Conservation (phyloP, 2,113 vertebrate species). For the Heterotilapia buettikoferi region DNA sequence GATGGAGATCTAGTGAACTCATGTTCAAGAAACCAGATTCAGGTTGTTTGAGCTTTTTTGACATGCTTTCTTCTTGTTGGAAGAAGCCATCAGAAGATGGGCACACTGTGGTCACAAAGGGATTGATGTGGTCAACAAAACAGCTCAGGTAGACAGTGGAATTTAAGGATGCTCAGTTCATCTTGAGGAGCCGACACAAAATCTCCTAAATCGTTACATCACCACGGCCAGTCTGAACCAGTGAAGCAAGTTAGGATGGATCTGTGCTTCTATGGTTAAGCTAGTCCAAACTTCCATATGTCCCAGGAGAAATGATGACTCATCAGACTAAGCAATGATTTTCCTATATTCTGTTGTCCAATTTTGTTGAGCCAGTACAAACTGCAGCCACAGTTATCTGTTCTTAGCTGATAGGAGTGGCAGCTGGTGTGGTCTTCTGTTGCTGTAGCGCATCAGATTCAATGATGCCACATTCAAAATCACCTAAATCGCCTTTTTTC, state of each 20-base stretch:
- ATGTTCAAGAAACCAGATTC: not conserved
- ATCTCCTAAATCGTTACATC: not conserved
- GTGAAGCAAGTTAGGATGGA: not conserved
- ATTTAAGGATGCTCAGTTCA: not conserved
- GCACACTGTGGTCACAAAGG: not conserved
- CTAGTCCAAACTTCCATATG: not conserved
- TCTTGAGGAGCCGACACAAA: not conserved
- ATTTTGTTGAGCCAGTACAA: not conserved
- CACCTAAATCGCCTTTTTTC: accelerated
- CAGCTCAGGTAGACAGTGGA: not conserved
- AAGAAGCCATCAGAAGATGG: not conserved
- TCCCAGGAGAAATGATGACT: not conserved
- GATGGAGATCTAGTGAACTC: not conserved
- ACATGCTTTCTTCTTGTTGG: not conserved
- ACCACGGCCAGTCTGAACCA: not conserved
- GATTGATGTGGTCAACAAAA: not conserved
- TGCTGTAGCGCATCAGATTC: not conserved
- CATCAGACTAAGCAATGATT: not conserved
- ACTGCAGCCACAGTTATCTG: not conserved
- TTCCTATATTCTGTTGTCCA: not conserved
- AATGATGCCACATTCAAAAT: not conserved
- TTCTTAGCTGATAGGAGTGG: accelerated
- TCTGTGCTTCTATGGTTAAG: not conserved
- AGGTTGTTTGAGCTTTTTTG: not conserved
- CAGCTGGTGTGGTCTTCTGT: not conserved